Base-by-base conservation (phyloP, 2,888 invertebrate genomes). In the Athalia cordata region DNA sequence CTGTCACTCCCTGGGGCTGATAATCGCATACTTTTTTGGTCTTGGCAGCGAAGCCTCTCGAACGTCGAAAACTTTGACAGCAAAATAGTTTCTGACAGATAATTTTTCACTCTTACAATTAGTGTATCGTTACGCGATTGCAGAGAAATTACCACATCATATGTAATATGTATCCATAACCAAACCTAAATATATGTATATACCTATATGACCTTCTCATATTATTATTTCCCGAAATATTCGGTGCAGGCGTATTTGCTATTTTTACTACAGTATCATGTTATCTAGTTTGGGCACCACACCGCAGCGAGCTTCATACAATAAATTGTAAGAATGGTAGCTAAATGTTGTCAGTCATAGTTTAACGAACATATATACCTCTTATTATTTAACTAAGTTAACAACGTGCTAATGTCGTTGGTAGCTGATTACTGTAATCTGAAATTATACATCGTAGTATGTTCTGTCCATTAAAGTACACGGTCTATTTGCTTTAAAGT, bases 1-100 rank as follows among this genome's bases (percentile, higher is more conserved):
- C 74, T 78, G 78, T 78, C 78, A 74, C 78, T 74, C 70, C 70
- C 74, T 55, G 64, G 62, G 75, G 75, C 75, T 15, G 62, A 62
- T 61, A 61, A 75, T 75, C 47, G 49, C 72, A 59, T 61, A 59
- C 29, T 45, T 59, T 74, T 29, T 72, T 59, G 72, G 72, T 59
- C 57, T 57, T 72, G 72, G 72, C 72, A 72, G 50, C 50, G 75
- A 62, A 50, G 75, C 61, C 62, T 15, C 29, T 62, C 52, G 61
- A 29, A 72, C 74, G 52, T 78, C 52, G 55, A 74, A 55, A 64
- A 74, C 72, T 78, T 78, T 72, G 78, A 78, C 78, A 78, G 64
- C 72, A 78, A 78, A 74, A 78, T 72, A 50, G 74, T 13, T 74
- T 64, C 62, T 70, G 50, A 62, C 72, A 72, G 74, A 78, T 78